phyloP scores from a whole-genome alignment of 37 sponge, comb jelly and placozoan genomes.

The Trichoplax adhaerens region DNA sequence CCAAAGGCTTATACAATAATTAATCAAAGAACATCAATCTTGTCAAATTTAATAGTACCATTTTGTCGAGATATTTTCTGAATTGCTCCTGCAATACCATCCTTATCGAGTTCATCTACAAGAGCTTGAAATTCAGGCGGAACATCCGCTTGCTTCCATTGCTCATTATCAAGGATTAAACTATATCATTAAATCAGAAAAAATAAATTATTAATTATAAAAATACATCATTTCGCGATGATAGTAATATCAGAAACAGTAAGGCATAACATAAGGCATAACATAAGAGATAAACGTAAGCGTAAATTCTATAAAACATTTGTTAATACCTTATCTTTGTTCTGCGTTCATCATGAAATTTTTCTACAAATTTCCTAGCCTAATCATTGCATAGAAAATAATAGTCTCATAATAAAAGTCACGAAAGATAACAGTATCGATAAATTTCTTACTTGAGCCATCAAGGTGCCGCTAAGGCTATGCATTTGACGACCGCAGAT shows the following conservation, averaged over 20 bases:
- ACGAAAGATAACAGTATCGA: not conserved
- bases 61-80: too few relatives aligned
- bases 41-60: too few relatives aligned
- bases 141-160: conserved; percentile 66
- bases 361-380: conserved; percentile 69
- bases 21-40: too few relatives aligned
- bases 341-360: conserved; percentile 53
- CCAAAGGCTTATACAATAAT: too few relatives aligned
- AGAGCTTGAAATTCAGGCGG: conserved; percentile 63
- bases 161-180: conserved; percentile 57
- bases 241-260: too few relatives aligned
- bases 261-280: too few relatives aligned
- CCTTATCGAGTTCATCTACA: conserved; percentile 29
- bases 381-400: not conserved
- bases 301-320: not conserved
- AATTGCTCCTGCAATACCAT: not conserved
- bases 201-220: too few relatives aligned
- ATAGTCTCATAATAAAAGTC: not conserved
- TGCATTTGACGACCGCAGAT: conserved; percentile 53
- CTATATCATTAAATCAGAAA: conserved; percentile 7
- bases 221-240: too few relatives aligned
- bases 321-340: conserved; percentile 43
- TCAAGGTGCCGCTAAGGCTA: conserved; percentile 40
- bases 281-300: too few relatives aligned
- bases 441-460: conserved; percentile 40